These are phyloP conservation scores for Opisthograptis luteolata DNA, from an alignment of 2,888 invertebrate species.

Conservation along the genomic window DNA sequence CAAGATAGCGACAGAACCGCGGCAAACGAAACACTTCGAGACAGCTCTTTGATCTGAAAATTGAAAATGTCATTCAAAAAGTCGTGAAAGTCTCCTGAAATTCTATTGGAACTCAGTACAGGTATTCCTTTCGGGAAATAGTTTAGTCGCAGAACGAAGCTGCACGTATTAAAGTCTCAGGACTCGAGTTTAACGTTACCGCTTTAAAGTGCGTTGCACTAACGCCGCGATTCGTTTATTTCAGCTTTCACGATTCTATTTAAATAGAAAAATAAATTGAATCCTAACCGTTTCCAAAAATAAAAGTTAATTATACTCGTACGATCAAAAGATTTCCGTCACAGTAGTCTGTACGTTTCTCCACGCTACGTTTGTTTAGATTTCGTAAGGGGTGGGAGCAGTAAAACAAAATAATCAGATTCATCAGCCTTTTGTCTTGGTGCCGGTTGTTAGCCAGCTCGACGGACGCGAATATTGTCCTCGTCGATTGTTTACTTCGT, in stretches of 20 bases:
- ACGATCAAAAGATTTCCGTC: slow-evolving; percentile 30
- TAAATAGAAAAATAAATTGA: not conserved
- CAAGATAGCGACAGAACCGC: slow-evolving; percentile 44
- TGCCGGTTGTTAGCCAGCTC: slow-evolving; percentile 57
- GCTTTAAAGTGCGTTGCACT: not conserved
- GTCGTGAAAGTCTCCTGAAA: slow-evolving; percentile 39
- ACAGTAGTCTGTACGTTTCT: slow-evolving; percentile 41
- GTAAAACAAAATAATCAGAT: slow-evolving; percentile 70
- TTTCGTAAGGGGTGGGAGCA: slow-evolving; percentile 53
- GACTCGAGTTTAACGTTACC: not conserved
- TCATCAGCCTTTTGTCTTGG: slow-evolving; percentile 73
- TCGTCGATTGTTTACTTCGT: slow-evolving; percentile 81
- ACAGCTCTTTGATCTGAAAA: slow-evolving; percentile 49
- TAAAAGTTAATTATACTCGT: slow-evolving; percentile 17
- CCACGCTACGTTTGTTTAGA: slow-evolving; percentile 50
- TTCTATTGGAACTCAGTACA: slow-evolving; percentile 28
- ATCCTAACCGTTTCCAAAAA: not conserved
- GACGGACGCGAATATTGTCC: slow-evolving; percentile 68
- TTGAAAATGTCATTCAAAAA: slow-evolving; percentile 53
- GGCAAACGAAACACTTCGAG: slow-evolving; percentile 42
- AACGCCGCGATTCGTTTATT: not conserved
- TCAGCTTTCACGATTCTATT: not conserved
- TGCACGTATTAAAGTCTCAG: not conserved
- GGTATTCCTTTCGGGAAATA: slow-evolving; percentile 24
- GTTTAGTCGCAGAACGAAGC: slow-evolving; percentile 1